Base-by-base conservation (phyloP, 2,888 invertebrate genomes). In the Clivina fossor region DNA sequence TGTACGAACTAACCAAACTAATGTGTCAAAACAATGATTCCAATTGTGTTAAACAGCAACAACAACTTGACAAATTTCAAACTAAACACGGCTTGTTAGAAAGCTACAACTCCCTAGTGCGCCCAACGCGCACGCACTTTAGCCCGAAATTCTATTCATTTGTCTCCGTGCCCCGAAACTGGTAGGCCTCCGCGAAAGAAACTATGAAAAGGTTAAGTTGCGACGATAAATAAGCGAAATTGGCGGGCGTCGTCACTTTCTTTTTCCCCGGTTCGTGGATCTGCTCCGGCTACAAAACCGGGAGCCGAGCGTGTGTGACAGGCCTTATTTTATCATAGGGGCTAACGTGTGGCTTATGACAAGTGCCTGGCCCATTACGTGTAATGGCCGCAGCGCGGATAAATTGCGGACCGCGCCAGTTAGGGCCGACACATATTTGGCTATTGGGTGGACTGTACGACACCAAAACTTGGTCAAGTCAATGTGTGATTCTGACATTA, bases 271-370 rank as follows among this genome's bases (percentile, higher is more conserved):
- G 51, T 43, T 35, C 35, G 44, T 53, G 37, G 44, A 37, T 50
- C 38, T 28, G 18, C 33, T 30, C 50, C 28, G 30, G 41, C 50
- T n/a, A n/a, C n/a, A n/a, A n/a, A n/a, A n/a, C n/a, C n/a, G n/a
- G 41, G 26, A 18, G 26, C 30, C 22, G 38, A 22, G 26, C 37
- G 11, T 16, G n/a, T 13, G 20, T 47, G 55, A 55, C 55, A 55
- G 55, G 38, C 54, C 47, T 55, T 55, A 55, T 55, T 55, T 55
- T 47, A 55, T 55, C 55, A 55, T 55, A n/a, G n/a, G 55, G 55
- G 47, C 55, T 47, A 55, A 55, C 55, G 55, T 55, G 47, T 55
- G 55, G 55, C 55, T 55, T 55, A 55, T 55, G 55, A 55, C 55
- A 55, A 55, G 47, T 55, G 55, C 55, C 55, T n/a, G 30, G 47